Evolutionary conservation across 2,113 vertebrate genomes (phyloP), one percentile per base, ranked within the genome.

Genomic region (Girardinichthys multiradiatus): DNA sequence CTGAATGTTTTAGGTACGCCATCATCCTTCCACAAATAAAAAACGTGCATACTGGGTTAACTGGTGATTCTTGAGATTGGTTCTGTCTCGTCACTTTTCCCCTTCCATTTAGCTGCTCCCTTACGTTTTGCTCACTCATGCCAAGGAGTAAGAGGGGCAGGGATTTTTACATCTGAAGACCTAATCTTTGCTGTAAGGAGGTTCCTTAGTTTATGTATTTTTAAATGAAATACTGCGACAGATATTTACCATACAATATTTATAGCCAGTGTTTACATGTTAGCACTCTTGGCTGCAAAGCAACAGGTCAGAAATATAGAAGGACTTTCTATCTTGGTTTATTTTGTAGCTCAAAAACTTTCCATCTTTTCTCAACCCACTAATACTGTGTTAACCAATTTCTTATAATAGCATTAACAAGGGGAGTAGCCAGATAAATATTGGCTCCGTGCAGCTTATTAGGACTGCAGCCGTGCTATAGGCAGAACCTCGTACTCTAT

Each of bases 241-340:
- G 48, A 30, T 21, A 12, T 68, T 77, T 65, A 78, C 64, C 0
- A 33, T 26, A 57, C 57, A 68, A 62, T 33, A 64, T 63, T 31
- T 59, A 64, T 42, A 63, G 68, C 64, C 59, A 60, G 51, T n/a
- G 72, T 62, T 62, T 54, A 71, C 79, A 82, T 13, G 14, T 70
- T 45, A 84, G 66, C 64, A 13, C 68, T 59, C 63, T 42, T 51
- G 26, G 42, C 70, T 29, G 30, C 33, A 71, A 7, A 45, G 35
- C 35, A 65, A 78, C 58, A 60, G 37, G 57, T 64, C 5, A 67
- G 64, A 70, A 58, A 70, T 42, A 80, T 10, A 0, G 10, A 58
- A 42, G 35, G 58, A 82, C 29, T 51, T 31, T 31, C 29, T 62
- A 1, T 30, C 14, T 21, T 6, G 28, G 57, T 29, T 59, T 19